Evolutionary conservation across 2,113 vertebrate species (phyloP).

Genomic region (Holacanthus passer): DNA sequence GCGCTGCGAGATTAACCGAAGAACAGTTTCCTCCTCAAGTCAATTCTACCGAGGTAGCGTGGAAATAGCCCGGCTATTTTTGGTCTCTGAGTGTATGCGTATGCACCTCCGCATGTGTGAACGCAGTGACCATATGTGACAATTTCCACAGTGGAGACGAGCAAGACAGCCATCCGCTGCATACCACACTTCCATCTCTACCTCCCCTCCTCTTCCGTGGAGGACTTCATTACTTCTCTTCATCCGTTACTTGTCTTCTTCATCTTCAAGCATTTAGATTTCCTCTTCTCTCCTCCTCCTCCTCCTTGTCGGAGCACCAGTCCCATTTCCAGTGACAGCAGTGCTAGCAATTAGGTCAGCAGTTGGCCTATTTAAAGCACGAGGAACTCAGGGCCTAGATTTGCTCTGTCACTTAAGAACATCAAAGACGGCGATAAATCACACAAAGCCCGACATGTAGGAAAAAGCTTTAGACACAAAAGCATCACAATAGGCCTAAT

Average conservation of each 20-base stretch:
- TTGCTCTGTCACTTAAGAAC: slow-evolving; percentile 53
- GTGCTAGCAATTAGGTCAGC: slow-evolving; percentile 79
- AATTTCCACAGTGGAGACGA: slow-evolving; percentile 25
- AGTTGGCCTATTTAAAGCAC: slow-evolving; percentile 77
- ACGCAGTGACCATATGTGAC: slow-evolving; percentile 21
- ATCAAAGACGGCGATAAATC: slow-evolving; percentile 56
- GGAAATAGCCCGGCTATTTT: slow-evolving; percentile 42
- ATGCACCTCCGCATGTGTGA: slow-evolving; percentile 9
- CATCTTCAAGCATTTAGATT: slow-evolving; percentile 21
- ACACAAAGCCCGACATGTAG: slow-evolving; percentile 1
- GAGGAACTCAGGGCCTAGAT: slow-evolving; percentile 52
- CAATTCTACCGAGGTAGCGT: slow-evolving; percentile 18
- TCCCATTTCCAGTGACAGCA: slow-evolving; percentile 70
- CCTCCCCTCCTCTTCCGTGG: slow-evolving; percentile 10
- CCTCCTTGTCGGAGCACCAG: slow-evolving; percentile 31
- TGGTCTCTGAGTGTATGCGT: slow-evolving; percentile 6
- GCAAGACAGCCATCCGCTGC: slow-evolving; percentile 33
- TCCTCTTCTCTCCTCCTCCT: slow-evolving; percentile 24
- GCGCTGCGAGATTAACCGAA: slow-evolving; percentile 24
- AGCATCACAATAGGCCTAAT: not conserved
- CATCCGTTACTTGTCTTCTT: slow-evolving; percentile 34
- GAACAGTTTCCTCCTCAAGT: slow-evolving; percentile 47
- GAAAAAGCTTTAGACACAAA: slow-evolving; percentile 17
- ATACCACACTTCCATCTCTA: slow-evolving; percentile 25
- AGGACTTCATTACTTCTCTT: slow-evolving; percentile 17